Evolutionary conservation across 2,113 vertebrate species (phyloP), one percentile per base, ranked within the genome.

Genomic region (Microtus richardsoni): DNA sequence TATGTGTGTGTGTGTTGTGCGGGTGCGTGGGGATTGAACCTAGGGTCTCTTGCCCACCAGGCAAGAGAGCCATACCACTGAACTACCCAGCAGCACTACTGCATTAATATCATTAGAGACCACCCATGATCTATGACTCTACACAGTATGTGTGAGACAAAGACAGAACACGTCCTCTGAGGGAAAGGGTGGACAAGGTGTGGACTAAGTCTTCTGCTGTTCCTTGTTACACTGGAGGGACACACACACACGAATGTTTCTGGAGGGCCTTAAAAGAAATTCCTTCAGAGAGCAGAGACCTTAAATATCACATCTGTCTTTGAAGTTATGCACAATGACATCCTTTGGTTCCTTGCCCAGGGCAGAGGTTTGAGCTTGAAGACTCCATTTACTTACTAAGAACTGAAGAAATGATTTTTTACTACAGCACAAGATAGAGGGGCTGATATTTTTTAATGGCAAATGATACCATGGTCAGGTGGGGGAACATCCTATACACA

Each of bases 291-390:
- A 93, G 85, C 54, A 70, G 89, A 82, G 88, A 95, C 93, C 93
- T 97, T 90, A 95, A 95, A 93, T 85, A 82, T 95, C 92, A 93
- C 94, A 95, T 70, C 79, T 41, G 94, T 89, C 96, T 97, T 95
- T 97, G 96, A 98, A 97, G 97, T 96, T 89, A 91, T 95, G 86
- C 80, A 96, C 92, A 96, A 74, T 96, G 95, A 97, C 97, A 96
- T 91, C 97, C 93, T 97, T 91, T 94, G 95, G 95, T 98, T 95
- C 89, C 70, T 96, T 84, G 95, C 92, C 96, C 41, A 2, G 83
- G 96, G 95, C 97, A 88, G 78, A 96, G 93, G 93, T 95, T 97
- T 95, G 94, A 96, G 94, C 89, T 77, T 96, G 89, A 96, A 96
- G 95, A 93, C 70, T 97, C 94, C 92, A 93, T 91, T 96, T 95